These are phyloP conservation scores for Gymnoscopelus braueri DNA, from an alignment of 2,797 vertebrate genomes.

Conservation along the genomic window DNA sequence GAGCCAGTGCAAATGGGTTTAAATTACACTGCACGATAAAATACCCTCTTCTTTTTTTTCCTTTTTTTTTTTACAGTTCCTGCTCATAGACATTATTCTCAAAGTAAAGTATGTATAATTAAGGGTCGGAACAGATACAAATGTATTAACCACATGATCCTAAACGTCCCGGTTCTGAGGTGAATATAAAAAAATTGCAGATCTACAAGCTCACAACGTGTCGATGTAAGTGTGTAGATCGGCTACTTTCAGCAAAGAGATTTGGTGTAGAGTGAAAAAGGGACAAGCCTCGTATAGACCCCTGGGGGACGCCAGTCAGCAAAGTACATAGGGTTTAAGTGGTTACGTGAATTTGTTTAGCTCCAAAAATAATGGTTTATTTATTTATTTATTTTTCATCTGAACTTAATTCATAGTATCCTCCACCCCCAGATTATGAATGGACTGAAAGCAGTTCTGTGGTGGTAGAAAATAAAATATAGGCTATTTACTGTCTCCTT, in stretches of 20 bases:
- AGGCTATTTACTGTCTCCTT: conserved; percentile 97
- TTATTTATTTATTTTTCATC: conserved; percentile 30
- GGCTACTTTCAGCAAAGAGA: too few relatives aligned
- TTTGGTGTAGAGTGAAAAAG: too few relatives aligned
- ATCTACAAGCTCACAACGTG: too few relatives aligned
- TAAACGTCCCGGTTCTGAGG: too few relatives aligned
- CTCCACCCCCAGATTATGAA: conserved; percentile 86
- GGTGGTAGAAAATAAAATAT: conserved; percentile 93
- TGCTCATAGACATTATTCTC: conserved; percentile 10
- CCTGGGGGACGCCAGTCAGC: too few relatives aligned
- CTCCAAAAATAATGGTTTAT: conserved; percentile 16
- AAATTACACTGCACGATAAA: conserved; percentile 9
- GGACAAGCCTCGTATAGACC: too few relatives aligned
- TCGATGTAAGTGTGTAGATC: too few relatives aligned
- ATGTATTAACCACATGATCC: too few relatives aligned
- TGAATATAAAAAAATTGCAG: too few relatives aligned
- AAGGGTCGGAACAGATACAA: too few relatives aligned
- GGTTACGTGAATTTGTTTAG: conserved; percentile 18
- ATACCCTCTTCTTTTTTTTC: neutral
- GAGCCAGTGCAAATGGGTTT: neutral
- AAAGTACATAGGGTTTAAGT: too few relatives aligned
- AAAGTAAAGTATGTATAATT: neutral
- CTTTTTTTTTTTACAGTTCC: conserved; percentile 10
- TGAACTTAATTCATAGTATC: conserved; percentile 72
- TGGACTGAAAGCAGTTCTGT: conserved; percentile 85